Evolutionary conservation across 2,888 invertebrate species (phyloP).

Genomic region (Mesochorus sp.): DNA sequence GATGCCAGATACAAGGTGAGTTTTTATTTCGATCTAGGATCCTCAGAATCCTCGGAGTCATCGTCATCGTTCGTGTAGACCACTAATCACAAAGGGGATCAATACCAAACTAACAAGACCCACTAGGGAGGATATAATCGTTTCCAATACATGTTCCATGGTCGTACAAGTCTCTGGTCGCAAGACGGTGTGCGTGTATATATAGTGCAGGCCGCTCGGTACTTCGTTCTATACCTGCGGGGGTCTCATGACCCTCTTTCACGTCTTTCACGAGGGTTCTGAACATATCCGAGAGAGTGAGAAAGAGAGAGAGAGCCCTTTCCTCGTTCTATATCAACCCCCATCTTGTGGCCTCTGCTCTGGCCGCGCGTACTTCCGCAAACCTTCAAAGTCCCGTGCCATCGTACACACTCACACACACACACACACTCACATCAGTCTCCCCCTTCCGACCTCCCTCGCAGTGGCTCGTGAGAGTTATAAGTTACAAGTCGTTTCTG

Average conservation of each 20-base stretch:
- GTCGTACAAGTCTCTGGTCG: neutral
- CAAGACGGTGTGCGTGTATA: conserved; percentile 61
- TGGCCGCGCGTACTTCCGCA: conserved; percentile 50
- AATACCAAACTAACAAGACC: conserved; percentile 59
- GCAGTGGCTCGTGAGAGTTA: conserved; percentile 31
- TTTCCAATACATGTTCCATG: conserved; percentile 52
- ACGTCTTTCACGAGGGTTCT: conserved; percentile 35
- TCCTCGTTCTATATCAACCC: conserved; percentile 39
- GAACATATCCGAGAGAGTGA: conserved; percentile 16
- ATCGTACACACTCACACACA: conserved; percentile 16
- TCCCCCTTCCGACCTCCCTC: neutral
- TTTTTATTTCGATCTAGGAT: no score
- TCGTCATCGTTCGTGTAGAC: conserved; percentile 22
- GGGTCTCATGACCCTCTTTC: conserved; percentile 53
- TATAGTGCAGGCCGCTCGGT: conserved; percentile 7
- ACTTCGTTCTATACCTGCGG: conserved; percentile 19
- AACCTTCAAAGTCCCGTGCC: conserved; percentile 56
- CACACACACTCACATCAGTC: neutral
- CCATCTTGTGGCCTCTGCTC: conserved; percentile 21
- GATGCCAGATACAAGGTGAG: no score
- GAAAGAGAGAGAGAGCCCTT: no score
- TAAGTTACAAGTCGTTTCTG: conserved; percentile 52
- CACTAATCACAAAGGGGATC: conserved; percentile 37
- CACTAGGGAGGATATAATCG: conserved; percentile 55
- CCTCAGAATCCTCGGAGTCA: conserved; percentile 34